Percentiles rank a stretch among this genome's conserved stretches.
phyloP scores from a whole-genome alignment of 2,797 vertebrate genomes.

The Arrhamphus sclerolepis region DNA sequence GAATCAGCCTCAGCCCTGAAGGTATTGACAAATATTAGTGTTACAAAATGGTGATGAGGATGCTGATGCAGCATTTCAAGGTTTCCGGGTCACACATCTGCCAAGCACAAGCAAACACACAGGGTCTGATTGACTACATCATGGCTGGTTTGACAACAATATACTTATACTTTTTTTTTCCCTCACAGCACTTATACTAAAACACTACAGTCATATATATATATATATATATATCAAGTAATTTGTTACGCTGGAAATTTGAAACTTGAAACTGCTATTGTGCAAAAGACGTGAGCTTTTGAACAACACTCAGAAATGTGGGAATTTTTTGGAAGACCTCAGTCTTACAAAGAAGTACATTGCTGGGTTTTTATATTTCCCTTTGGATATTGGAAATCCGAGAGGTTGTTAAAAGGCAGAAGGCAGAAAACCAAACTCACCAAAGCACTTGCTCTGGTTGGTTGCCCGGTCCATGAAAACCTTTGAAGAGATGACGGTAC shows the following conservation, averaged over 20 bases:
- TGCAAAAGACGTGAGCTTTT: too few relatives aligned
- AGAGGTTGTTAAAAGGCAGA: too few relatives aligned
- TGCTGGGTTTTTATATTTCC: too few relatives aligned
- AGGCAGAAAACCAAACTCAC: conserved; percentile 77
- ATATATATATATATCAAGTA: too few relatives aligned
- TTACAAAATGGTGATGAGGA: conserved; percentile 67
- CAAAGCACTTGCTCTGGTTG: conserved; percentile 99
- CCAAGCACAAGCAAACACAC: conserved; percentile 64
- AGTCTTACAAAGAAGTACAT: too few relatives aligned
- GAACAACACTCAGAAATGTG: too few relatives aligned
- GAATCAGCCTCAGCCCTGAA: conserved; percentile 57
- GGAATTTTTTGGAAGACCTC: too few relatives aligned
- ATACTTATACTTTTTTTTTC: conserved; percentile 33
- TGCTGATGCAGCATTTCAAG: conserved; percentile 67
- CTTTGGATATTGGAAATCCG: too few relatives aligned
- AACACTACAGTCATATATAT: conserved; percentile 63
- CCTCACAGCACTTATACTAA: conserved; percentile 24
- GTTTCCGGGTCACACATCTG: conserved; percentile 68
- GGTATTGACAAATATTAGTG: conserved; percentile 75
- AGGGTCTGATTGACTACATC: conserved; percentile 56
- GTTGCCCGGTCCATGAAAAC: conserved; percentile 99
- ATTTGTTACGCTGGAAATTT: too few relatives aligned
- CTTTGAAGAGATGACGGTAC: conserved; percentile 98
- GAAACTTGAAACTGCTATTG: too few relatives aligned
- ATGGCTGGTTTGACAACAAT: conserved; percentile 49